These are phyloP conservation scores for Orcinus orca DNA, from an alignment of 2,113 vertebrate genomes.

Conservation along the genomic window DNA sequence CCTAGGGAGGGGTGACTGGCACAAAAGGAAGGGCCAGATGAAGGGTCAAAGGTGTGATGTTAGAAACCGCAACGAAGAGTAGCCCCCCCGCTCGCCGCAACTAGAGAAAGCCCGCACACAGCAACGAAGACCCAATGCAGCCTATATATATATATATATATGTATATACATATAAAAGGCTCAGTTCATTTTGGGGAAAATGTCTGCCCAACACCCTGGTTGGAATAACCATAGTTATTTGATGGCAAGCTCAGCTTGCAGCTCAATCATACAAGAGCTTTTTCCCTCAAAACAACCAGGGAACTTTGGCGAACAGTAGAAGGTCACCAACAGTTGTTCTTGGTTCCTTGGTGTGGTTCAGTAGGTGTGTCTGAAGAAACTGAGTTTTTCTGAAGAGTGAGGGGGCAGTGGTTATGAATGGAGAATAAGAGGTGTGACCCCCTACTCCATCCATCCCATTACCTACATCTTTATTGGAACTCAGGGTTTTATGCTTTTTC, in stretches of 20 bases:
- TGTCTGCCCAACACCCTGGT: no score
- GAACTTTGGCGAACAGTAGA: neutral
- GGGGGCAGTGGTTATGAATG: neutral
- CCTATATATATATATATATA: no score
- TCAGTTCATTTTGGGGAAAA: no score
- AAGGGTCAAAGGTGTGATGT: neutral
- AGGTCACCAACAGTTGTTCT: neutral
- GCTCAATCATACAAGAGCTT: no score
- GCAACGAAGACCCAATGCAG: no score
- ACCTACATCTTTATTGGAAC: neutral
- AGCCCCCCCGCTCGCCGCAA: no score
- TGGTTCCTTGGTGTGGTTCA: neutral
- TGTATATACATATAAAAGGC: no score
- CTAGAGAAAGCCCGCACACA: no score
- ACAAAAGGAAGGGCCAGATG: neutral
- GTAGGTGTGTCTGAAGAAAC: slow-evolving; percentile 23
- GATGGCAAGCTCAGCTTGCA: no score
- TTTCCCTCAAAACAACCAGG: no score
- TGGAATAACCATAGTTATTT: no score
- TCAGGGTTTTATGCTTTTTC: slow-evolving; percentile 23
- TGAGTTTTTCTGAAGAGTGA: neutral
- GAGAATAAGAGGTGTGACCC: neutral
- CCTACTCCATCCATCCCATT: neutral
- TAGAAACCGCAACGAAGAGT: neutral
- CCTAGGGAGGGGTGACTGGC: neutral